Evolutionary conservation across 2,113 vertebrate genomes (phyloP).

Genomic region (Hiodon tergisus): DNA sequence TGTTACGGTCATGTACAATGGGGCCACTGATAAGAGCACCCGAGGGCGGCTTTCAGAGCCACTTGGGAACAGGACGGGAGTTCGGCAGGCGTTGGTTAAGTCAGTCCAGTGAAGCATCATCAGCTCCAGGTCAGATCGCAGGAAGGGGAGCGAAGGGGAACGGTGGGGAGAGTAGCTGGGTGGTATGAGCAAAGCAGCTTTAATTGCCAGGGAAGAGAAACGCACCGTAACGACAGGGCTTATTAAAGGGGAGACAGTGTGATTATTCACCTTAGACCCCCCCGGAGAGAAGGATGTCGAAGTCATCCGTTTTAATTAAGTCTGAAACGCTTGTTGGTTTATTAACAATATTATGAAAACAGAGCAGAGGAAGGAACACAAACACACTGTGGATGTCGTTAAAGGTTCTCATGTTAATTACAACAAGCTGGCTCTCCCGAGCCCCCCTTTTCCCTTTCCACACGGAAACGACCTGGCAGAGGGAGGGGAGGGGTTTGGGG

Average conservation of each 20-base stretch:
- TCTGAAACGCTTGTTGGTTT: constrained; percentile 63
- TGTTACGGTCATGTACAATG: too few species aligned
- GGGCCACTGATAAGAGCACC: too few species aligned
- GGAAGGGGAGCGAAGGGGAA: background rate
- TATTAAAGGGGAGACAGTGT: constrained; percentile 67
- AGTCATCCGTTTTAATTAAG: constrained; percentile 70
- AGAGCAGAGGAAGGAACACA: constrained; percentile 47
- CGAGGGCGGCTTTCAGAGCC: too few species aligned
- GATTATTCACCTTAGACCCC: constrained; percentile 65
- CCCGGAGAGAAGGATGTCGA: constrained; percentile 50
- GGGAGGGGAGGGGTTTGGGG: too few species aligned
- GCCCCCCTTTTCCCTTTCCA: constrained; percentile 28
- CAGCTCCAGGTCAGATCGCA: background rate
- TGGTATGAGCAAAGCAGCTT: constrained; percentile 22
- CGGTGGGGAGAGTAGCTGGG: background rate
- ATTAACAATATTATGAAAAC: constrained; percentile 70
- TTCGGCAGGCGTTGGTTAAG: too few species aligned
- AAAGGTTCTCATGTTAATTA: constrained; percentile 54
- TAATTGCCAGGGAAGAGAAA: constrained; percentile 57
- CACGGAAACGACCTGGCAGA: constrained; percentile 22
- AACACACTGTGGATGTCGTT: constrained; percentile 57
- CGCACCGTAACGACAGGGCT: constrained; percentile 59
- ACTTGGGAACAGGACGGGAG: too few species aligned
- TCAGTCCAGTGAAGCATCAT: too few species aligned
- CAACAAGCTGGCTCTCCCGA: constrained; percentile 47